Base-by-base conservation (phyloP, 2,113 vertebrate species). In the Ochotona curzoniae region DNA sequence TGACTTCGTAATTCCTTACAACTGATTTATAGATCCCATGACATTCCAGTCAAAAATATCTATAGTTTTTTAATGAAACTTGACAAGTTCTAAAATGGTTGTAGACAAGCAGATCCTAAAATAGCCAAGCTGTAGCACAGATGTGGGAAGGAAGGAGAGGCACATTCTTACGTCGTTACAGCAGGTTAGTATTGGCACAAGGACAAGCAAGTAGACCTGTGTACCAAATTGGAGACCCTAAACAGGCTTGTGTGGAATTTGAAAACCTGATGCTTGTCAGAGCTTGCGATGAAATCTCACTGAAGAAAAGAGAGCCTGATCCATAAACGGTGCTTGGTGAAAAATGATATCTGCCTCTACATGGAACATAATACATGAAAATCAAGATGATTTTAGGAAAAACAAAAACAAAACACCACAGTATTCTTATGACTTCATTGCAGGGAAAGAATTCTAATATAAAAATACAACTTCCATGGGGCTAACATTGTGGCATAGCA, bases 1-100 rank as follows among this genome's bases (percentile, higher is more conserved):
- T 93, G 30, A 38, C 32, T 83, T 7, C n/a, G n/a, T 87, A 54
- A 87, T 60, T 94, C 49, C 74, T 81, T 23, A 35, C 64, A 89
- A 57, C 47, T 69, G 23, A 80, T 84, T 32, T 74, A 8, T 93
- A 93, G 20, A 63, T 44, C 86, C 51, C 10, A 38, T 81, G 51
- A 20, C 54, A 8, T 81, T 75, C 38, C 14, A 90, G 11, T 76
- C 49, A 89, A 60, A 44, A 70, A 89, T 79, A 35, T 25, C 60
- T 51, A 2, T 85, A 85, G 35, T 49, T 70, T 85, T 84, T 80
- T 70, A 11, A 80, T 90, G 35, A 79, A 75, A 64, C 73, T 90
- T 90, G 14, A 30, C 15, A 83, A 92, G 5, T 71, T 74, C 20
- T 67, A 18, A 61, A 93, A 69, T 79, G 54, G 49, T 71, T 71